phyloP scores from a whole-genome alignment of 2,797 vertebrate species.

The Microctenopoma stevenorrisi region DNA sequence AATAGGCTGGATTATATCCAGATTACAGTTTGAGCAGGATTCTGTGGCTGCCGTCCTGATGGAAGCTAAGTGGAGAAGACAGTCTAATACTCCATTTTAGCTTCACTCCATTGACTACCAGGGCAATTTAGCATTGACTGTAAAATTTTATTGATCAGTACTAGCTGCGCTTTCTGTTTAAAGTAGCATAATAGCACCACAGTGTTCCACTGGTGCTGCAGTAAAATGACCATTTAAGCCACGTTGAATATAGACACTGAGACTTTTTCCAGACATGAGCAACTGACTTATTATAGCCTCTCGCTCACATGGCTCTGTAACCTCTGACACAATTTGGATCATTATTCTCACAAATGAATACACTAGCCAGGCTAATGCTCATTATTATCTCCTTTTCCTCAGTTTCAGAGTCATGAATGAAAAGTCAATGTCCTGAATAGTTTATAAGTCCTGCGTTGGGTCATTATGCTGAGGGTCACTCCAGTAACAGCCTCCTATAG shows the following conservation, averaged over 20 bases:
- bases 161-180: slow-evolving; percentile 52
- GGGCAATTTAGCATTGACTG: slow-evolving; percentile 62
- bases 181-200: slow-evolving; percentile 47
- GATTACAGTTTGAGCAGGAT: slow-evolving; percentile 56
- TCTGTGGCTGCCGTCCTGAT: slow-evolving; percentile 31
- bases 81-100: slow-evolving; percentile 52
- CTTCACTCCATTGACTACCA: slow-evolving; percentile 57
- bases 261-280: slow-evolving; percentile 44
- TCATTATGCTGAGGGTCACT: slow-evolving; percentile 68
- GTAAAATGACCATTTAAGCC: slow-evolving; percentile 52
- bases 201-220: slow-evolving; percentile 38
- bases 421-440: slow-evolving; percentile 71
- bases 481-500: slow-evolving; percentile 47
- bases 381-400: slow-evolving; percentile 56
- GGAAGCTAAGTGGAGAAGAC: slow-evolving; percentile 46
- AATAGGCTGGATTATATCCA: slow-evolving; percentile 60
- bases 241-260: slow-evolving; percentile 37
- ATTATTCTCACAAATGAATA: slow-evolving; percentile 65
- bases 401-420: slow-evolving; percentile 53
- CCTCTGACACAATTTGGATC: slow-evolving; percentile 62
- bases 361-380: slow-evolving; percentile 51
- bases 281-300: slow-evolving; percentile 41
- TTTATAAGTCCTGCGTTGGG: slow-evolving; percentile 58
- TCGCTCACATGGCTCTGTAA: slow-evolving; percentile 45
- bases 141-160: slow-evolving; percentile 70